Conservation (phyloP, 2,797 vertebrate species). For the Oreochromis mossambicus region DNA sequence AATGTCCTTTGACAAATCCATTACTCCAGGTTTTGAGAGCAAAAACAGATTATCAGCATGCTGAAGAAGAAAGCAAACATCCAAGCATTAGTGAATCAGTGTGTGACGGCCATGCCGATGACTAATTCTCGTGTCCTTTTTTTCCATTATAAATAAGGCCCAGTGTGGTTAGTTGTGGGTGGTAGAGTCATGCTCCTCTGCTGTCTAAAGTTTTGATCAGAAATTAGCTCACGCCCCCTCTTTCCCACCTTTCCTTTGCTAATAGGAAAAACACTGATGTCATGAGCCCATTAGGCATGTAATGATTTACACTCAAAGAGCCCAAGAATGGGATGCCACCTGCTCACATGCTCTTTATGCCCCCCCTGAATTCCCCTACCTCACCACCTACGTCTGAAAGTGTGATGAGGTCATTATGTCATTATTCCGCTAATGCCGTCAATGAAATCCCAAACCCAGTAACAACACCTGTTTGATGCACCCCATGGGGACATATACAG, state of each 20-base stretch:
- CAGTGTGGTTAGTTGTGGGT: background rate
- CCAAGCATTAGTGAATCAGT: background rate
- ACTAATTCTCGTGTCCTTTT: background rate
- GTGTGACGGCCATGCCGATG: background rate
- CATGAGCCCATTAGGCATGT: slow-evolving; percentile 26
- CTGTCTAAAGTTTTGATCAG: background rate
- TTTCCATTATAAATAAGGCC: slow-evolving; percentile 9
- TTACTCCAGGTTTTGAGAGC: background rate
- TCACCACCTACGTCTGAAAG: background rate
- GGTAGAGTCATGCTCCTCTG: background rate
- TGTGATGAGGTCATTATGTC: slow-evolving; percentile 43
- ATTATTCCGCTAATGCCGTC: slow-evolving; percentile 27
- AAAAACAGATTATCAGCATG: background rate
- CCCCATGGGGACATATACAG: background rate
- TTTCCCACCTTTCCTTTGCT: background rate
- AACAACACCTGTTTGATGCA: slow-evolving; percentile 45
- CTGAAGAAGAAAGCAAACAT: background rate
- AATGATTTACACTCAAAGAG: slow-evolving; percentile 29
- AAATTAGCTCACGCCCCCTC: background rate
- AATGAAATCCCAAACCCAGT: background rate
- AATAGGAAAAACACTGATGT: slow-evolving; percentile 32
- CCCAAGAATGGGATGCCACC: slow-evolving; percentile 1
- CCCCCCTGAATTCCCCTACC: background rate
- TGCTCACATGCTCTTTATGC: background rate
- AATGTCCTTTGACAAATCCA: background rate